Conservation (phyloP, 2,797 vertebrate species). For the Melanotaenia boesemani region DNA sequence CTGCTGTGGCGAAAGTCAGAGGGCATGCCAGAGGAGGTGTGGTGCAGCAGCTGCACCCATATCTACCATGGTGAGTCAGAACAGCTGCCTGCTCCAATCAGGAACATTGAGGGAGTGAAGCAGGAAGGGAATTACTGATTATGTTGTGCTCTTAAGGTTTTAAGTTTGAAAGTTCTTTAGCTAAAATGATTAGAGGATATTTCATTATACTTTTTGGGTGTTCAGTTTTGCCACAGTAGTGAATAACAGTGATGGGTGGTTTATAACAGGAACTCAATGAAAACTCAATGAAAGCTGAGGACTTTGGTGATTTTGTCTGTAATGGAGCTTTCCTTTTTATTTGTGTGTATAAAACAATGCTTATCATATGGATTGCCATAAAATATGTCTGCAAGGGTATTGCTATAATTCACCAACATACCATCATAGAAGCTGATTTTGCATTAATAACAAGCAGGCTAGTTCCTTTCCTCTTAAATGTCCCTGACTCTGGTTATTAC, state of each 20-base stretch:
- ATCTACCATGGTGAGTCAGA: constrained; percentile 63
- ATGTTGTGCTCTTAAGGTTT: background rate
- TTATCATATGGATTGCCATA: background rate
- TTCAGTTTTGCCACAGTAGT: too few relatives aligned
- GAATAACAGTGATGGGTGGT: too few relatives aligned
- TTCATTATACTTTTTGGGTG: too few relatives aligned
- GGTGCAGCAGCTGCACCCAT: constrained; percentile 50
- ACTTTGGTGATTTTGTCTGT: background rate
- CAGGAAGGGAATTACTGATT: background rate
- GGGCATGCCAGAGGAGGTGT: constrained; percentile 75
- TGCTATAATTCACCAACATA: background rate
- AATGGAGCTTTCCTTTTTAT: background rate
- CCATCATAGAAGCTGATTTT: too few relatives aligned
- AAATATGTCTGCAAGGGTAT: background rate
- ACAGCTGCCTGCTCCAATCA: constrained; percentile 69
- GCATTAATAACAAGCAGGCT: too few relatives aligned
- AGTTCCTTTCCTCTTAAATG: too few relatives aligned
- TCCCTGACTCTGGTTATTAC: too few relatives aligned
- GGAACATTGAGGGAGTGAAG: constrained; percentile 3
- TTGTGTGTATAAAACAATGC: background rate
- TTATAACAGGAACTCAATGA: too few relatives aligned
- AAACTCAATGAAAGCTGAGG: too few relatives aligned
- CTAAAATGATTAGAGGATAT: too few relatives aligned
- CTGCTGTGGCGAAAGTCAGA: constrained; percentile 73
- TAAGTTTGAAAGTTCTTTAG: background rate